phyloP scores from a whole-genome alignment of 1,140 invertebrate species.

The Ceratina australensis region DNA sequence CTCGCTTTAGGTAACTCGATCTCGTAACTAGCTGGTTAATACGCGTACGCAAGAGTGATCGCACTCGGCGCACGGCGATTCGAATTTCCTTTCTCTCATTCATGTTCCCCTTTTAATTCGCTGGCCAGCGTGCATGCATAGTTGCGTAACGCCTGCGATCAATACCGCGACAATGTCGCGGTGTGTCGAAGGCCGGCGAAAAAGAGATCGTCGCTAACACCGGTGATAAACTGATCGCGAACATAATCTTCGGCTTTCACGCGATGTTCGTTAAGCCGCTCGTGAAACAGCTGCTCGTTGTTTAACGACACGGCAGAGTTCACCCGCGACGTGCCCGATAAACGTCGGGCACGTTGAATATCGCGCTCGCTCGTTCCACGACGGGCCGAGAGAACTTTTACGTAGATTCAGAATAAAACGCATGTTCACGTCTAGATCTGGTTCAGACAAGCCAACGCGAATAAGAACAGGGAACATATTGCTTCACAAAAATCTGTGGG shows the following conservation, averaged over 20 bases:
- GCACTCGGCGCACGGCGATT: slow-evolving; percentile 20
- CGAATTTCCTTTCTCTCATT: slow-evolving; percentile 59
- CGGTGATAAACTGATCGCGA: background rate
- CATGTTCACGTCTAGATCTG: background rate
- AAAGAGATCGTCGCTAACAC: slow-evolving; percentile 24
- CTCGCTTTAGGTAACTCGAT: background rate
- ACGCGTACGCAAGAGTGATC: slow-evolving; percentile 3
- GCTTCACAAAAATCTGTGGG: too few relatives aligned
- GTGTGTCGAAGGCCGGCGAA: slow-evolving; percentile 42
- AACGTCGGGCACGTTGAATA: slow-evolving; percentile 21
- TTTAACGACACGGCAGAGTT: slow-evolving; percentile 36
- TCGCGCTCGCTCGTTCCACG: background rate
- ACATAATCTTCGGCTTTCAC: background rate
- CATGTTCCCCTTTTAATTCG: slow-evolving; percentile 58
- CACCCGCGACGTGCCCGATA: slow-evolving; percentile 9
- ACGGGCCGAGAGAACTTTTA: background rate
- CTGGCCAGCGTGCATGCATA: slow-evolving; percentile 1
- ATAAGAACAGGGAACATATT: too few relatives aligned
- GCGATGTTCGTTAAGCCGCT: slow-evolving; percentile 3
- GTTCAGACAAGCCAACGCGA: too few relatives aligned
- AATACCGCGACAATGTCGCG: slow-evolving; percentile 56
- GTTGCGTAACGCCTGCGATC: slow-evolving; percentile 54
- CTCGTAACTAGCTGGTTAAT: background rate
- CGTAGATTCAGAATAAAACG: background rate
- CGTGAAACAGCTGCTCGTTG: slow-evolving; percentile 42